These are phyloP conservation scores for Cariama cristata DNA, from an alignment of 2,113 vertebrate genomes.

Conservation along the genomic window DNA sequence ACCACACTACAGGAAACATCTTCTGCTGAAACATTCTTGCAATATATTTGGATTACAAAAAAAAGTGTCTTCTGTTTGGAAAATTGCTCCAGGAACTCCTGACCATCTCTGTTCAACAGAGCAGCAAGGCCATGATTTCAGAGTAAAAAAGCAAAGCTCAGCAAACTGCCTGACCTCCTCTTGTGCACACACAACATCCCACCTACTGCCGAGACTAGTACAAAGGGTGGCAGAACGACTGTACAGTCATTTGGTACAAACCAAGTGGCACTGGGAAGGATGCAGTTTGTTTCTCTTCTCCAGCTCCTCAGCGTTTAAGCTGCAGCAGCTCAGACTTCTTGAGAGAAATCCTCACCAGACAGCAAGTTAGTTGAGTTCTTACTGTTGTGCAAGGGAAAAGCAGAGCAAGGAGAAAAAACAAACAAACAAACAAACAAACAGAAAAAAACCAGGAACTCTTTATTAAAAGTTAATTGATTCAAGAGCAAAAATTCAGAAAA, in stretches of 20 bases:
- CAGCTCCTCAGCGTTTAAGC: not conserved
- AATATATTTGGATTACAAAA: slow-evolving; percentile 12
- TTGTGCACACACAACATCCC: not conserved
- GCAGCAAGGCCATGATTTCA: not conserved
- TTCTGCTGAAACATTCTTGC: slow-evolving; percentile 9
- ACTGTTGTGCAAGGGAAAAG: not conserved
- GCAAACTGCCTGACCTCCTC: not conserved
- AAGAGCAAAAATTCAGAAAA: slow-evolving; percentile 22
- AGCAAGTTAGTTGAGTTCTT: not conserved
- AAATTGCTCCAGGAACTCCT: slow-evolving; percentile 45
- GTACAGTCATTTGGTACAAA: not conserved
- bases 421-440: not conserved
- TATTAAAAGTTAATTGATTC: not conserved
- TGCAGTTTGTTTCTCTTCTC: not conserved
- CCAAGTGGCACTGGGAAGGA: not conserved
- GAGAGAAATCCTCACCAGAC: not conserved
- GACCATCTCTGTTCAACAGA: not conserved
- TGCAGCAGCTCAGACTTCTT: not conserved
- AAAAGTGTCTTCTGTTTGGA: not conserved
- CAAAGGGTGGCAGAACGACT: not conserved
- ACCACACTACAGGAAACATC: not conserved
- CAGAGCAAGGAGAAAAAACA: not conserved
- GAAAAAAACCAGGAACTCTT: not conserved
- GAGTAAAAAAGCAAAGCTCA: not conserved
- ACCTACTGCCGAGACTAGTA: not conserved